Base-by-base conservation (phyloP, 2,888 invertebrate genomes). In the Agriopis aurantiaria region DNA sequence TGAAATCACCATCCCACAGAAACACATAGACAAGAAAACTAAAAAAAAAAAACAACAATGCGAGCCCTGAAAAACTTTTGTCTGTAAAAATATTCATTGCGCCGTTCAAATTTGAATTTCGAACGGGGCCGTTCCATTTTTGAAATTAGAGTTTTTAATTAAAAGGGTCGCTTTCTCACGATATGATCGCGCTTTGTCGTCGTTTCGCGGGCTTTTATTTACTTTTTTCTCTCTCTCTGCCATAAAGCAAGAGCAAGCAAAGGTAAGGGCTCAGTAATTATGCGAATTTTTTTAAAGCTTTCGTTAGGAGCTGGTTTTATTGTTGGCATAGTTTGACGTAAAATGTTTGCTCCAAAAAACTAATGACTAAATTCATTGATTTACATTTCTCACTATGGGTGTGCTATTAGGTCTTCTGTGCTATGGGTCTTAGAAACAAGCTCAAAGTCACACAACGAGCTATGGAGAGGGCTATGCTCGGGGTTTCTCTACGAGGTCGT, bases 111-210 rank as follows among this genome's bases (percentile, higher is more conserved):
- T 71, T 75, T 74, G 75, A 68, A 75, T 73, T 71, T 76, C 74
- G 80, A 76, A 83, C 80, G 77, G 78, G 76, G 68, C 73, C 74
- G 70, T 75, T 80, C 83, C 85, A 84, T 85, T 84, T 85, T 84
- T 78, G 75, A 84, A 85, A 84, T 85, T 82, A 82, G 80, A 82
- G 78, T 80, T 80, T 85, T 84, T 85, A 85, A 85, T 85, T 85
- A 85, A 84, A 85, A 83, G 80, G 82, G 80, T 81, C 83, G 83
- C 78, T 74, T 79, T 82, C 81, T 75, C 77, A 75, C 80, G 82
- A 81, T 85, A 85, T 78, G 80, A 84, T 82, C 81, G 75, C 72
- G 82, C 84, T 85, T 84, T 84, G 85, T 85, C 81, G 80, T 78
- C 77, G 74, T 75, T 80, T 79, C 73, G 75, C 75, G 73, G 72